A percentile compares a stretch with the other conserved stretches of the same genome.
phyloP scores from a whole-genome alignment of 2,797 vertebrate genomes.

The Hirundo rustica region DNA sequence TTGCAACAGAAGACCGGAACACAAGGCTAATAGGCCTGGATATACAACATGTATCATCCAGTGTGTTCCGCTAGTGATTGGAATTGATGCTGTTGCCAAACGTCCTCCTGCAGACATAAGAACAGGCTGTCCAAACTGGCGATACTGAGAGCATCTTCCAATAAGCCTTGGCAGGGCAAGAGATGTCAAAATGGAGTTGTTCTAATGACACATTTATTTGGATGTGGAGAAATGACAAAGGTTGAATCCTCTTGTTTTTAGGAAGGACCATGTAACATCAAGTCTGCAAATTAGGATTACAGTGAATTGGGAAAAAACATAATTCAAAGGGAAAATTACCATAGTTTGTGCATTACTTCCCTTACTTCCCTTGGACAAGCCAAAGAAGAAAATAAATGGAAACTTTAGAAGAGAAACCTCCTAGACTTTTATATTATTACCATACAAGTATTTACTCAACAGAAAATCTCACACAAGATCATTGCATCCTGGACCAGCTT shows the following conservation, averaged over 20 bases:
- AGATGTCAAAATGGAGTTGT: not conserved
- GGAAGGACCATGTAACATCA: not conserved
- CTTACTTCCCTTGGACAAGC: not conserved
- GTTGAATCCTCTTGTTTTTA: not conserved
- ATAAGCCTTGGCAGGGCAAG: not conserved
- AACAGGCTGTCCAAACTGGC: not conserved
- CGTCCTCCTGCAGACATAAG: fast-evolving
- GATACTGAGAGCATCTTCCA: not conserved
- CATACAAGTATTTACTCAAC: not conserved
- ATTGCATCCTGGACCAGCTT: not conserved
- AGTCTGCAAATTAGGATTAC: not conserved
- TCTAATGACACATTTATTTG: not conserved
- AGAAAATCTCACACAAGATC: not conserved
- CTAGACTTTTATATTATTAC: not conserved
- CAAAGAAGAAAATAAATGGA: not conserved
- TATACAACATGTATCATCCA: too few species aligned
- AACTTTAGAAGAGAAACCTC: not conserved
- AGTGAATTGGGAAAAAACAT: not conserved
- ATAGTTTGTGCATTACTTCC: not conserved
- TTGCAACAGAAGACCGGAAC: not conserved
- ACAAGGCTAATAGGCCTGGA: not conserved
- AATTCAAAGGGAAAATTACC: not conserved
- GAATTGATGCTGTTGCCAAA: not conserved
- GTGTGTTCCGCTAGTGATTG: not conserved
- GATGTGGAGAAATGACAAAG: not conserved